Evolutionary conservation across 2,888 invertebrate genomes (phyloP).

Genomic region (Standfussiana lucernea): DNA sequence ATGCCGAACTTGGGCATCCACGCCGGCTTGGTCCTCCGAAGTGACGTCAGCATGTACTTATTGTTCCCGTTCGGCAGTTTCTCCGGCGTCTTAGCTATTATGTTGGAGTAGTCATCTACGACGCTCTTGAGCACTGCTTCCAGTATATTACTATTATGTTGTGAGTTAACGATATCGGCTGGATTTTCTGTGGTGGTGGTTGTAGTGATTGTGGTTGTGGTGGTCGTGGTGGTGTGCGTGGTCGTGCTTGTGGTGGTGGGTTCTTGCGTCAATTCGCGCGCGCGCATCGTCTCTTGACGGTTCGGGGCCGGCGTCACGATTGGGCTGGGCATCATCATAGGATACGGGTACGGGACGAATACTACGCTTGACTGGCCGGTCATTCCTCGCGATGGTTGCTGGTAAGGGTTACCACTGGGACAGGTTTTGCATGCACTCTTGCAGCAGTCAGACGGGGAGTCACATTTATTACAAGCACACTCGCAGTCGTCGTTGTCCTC

Average conservation of each 20-base stretch:
- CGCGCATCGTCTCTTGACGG: slow-evolving; percentile 25
- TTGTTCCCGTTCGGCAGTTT: slow-evolving; percentile 58
- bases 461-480: slow-evolving; percentile 73
- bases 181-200: slow-evolving; percentile 23
- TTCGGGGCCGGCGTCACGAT: not conserved
- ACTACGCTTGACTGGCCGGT: slow-evolving; percentile 61
- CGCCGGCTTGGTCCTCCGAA: slow-evolving; percentile 75
- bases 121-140: slow-evolving; percentile 58
- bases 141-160: slow-evolving; percentile 35
- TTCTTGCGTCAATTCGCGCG: slow-evolving; percentile 28
- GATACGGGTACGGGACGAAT: slow-evolving; percentile 74
- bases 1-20: slow-evolving; percentile 81
- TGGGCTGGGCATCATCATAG: slow-evolving; percentile 60
- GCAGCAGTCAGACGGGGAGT: slow-evolving; percentile 71
- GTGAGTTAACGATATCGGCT: slow-evolving; percentile 25
- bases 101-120: slow-evolving; percentile 52
- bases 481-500: slow-evolving; percentile 66
- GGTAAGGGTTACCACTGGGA: slow-evolving; percentile 14
- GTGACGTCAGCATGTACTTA: slow-evolving; percentile 72
- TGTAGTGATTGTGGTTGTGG: not conserved
- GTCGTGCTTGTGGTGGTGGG: slow-evolving; percentile 25
- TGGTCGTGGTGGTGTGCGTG: slow-evolving; percentile 7
- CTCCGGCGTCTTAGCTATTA: slow-evolving; percentile 57
- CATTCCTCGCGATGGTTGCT: slow-evolving; percentile 24
- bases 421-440: slow-evolving; percentile 66